Conservation (phyloP, 2,797 vertebrate genomes). For the Coregonus suidteri region DNA sequence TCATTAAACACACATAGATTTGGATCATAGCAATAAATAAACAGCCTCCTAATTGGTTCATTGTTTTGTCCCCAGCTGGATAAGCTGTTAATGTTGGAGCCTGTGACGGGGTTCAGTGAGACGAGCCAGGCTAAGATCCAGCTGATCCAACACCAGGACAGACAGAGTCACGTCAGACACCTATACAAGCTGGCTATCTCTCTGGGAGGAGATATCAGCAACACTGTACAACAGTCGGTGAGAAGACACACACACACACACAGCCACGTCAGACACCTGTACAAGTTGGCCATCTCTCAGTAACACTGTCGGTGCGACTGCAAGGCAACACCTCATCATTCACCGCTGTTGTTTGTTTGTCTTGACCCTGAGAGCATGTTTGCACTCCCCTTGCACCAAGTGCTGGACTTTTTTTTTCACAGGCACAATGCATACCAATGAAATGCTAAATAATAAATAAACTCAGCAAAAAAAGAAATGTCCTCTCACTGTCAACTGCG, state of each 20-base stretch:
- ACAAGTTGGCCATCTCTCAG: too few species aligned
- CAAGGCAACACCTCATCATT: conserved; percentile 22
- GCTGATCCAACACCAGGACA: conserved; percentile 68
- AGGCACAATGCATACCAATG: too few species aligned
- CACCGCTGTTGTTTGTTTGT: neutral
- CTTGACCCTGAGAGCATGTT: too few species aligned
- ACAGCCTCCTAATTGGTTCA: neutral
- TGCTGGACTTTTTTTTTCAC: too few species aligned
- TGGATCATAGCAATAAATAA: neutral
- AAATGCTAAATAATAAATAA: neutral
- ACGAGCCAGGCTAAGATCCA: conserved; percentile 54
- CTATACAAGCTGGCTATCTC: conserved; percentile 74
- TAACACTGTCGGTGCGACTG: conserved; percentile 69
- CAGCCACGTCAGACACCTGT: too few species aligned
- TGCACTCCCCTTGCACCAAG: too few species aligned
- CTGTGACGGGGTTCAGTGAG: conserved; percentile 49
- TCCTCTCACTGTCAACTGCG: too few species aligned
- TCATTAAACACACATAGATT: neutral
- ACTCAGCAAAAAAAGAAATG: too few species aligned
- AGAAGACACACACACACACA: too few species aligned
- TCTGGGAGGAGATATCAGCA: conserved; percentile 77
- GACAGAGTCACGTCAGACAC: conserved; percentile 70
- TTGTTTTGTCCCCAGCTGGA: conserved; percentile 67
- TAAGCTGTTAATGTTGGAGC: conserved; percentile 62
- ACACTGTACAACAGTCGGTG: conserved; percentile 57